A percentile compares a stretch with the other conserved stretches of the same genome.
Conservation (phyloP, 2,888 invertebrate species). For the Lithophane socia region DNA sequence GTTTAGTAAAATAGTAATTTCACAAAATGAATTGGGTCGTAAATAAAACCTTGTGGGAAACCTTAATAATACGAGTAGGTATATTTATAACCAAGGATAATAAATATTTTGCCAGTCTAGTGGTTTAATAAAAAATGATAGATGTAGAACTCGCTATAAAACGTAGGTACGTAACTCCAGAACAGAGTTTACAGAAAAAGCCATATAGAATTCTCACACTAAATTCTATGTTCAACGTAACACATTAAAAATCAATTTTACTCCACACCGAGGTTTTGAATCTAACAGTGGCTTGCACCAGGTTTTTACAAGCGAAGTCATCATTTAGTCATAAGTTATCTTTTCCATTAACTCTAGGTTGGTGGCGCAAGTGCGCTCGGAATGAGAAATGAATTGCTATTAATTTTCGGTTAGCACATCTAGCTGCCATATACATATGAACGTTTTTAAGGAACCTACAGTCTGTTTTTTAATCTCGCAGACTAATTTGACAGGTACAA, state of each 20-base stretch:
- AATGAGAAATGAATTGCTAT: slow-evolving; percentile 77
- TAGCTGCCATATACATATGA: neutral
- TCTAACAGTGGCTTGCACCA: slow-evolving; percentile 6
- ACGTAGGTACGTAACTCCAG: too few species aligned
- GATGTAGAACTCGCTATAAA: neutral
- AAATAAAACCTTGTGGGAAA: slow-evolving; percentile 16
- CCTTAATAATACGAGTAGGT: slow-evolving; percentile 1
- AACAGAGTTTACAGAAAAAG: neutral
- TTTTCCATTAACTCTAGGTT: slow-evolving; percentile 42
- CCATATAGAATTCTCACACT: neutral
- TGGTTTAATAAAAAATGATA: neutral
- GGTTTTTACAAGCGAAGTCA: slow-evolving; percentile 25
- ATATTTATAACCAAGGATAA: slow-evolving; percentile 2
- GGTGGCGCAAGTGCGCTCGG: slow-evolving; percentile 52
- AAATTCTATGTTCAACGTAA: neutral
- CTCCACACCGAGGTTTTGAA: neutral
- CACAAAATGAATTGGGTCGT: slow-evolving; percentile 19
- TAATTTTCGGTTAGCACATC: slow-evolving; percentile 61
- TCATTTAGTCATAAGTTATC: slow-evolving; percentile 43
- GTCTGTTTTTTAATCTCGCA: too few species aligned
- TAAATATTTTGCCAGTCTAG: neutral
- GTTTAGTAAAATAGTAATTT: slow-evolving; percentile 21
- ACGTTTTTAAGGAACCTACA: slow-evolving; percentile 1
- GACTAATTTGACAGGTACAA: too few species aligned
- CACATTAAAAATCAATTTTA: neutral